Evolutionary conservation across 2,888 invertebrate species (phyloP), one percentile per base, ranked within the genome.

Genomic region (Erebia aethiops): DNA sequence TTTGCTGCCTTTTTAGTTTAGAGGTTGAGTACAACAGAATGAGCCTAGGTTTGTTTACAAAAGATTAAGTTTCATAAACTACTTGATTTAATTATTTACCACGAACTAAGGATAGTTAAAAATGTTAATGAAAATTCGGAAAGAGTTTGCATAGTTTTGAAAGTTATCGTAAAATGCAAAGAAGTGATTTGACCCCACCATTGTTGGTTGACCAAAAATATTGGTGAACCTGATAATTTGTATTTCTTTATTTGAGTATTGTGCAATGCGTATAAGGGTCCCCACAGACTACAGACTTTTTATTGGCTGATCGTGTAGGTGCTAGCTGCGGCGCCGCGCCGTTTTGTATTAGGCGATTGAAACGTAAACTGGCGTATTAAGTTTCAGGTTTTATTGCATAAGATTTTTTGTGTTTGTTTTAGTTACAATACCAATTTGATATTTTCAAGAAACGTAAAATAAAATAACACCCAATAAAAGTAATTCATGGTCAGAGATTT

Each of bases 191-290:
- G 60, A 67, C 60, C 70, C 74, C 73, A 73, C 73, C 74, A 71
- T 62, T 21, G 58, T 54, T 35, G 69, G 70, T 74, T 70, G 67
- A 66, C 73, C 69, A 67, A 68, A 69, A 67, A 63, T 49, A 58
- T 56, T 62, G 70, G 70, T 74, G 65, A 67, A 76, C 66, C 58
- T 74, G 52, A 61, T 7, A 35, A 73, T 71, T 74, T 73, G 72
- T 73, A 74, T 73, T 76, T 76, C 71, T 75, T 69, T 69, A 49
- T 61, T 49, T 67, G 70, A 76, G 76, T 74, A 74, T 76, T 74
- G 49, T 69, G 43, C 58, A 69, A 52, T 66, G 70, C 68, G 73
- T 67, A 62, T 58, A 49, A 21, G 21, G 13, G 43, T n/a, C 49
- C 7, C 14, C 21, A 14, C 62, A 62, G 65, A 62, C 46, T 49